Base-by-base conservation (phyloP, 2,888 invertebrate genomes). In the Alcis repandata region DNA sequence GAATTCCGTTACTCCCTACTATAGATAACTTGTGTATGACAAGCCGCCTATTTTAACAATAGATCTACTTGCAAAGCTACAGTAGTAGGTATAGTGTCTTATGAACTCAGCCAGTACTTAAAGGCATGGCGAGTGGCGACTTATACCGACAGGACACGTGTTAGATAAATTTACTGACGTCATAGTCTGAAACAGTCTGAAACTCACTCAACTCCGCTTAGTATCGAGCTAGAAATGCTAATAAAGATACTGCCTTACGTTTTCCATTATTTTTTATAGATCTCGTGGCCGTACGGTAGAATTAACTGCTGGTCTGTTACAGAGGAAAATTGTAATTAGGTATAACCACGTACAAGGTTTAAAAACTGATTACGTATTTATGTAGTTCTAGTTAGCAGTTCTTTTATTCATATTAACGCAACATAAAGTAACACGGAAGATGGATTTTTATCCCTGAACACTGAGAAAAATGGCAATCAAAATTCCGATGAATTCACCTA, bases 251-350 rank as follows among this genome's bases (percentile, higher is more conserved):
- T 19, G 43, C 17, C 36, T 59, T 56, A 54, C 43, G 36, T 57
- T 56, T 64, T 54, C 59, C 54, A 59, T 64, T 59, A 59, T 3
- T 46, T 64, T 63, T 64, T 64, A 59, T 59, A 54, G 58, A 46
- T 48, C 19, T 58, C 41, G 46, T 58, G 40, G 15, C n/a, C 33
- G 17, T 51, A 48, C 38, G 36, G 48, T 20, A 48, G 19, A 45
- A 63, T 63, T 48, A 41, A 48, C 48, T 40, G 20, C 41, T 20
- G 11, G 22, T 53, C 40, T 46, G 10, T 53, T 40, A 59, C 48
- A 53, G 59, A 27, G 48, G 53, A 54, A 52, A 59, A 63, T 48
- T 59, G 33, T 22, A 33, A 54, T 33, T 38, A n/a, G n/a, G n/a
- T n/a, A 11, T 20, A 40, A 43, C 33, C 45, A 46, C 22, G 53